These are phyloP conservation scores for Podotricha telesiphe DNA, from an alignment of 2,888 invertebrate species.

Conservation along the genomic window DNA sequence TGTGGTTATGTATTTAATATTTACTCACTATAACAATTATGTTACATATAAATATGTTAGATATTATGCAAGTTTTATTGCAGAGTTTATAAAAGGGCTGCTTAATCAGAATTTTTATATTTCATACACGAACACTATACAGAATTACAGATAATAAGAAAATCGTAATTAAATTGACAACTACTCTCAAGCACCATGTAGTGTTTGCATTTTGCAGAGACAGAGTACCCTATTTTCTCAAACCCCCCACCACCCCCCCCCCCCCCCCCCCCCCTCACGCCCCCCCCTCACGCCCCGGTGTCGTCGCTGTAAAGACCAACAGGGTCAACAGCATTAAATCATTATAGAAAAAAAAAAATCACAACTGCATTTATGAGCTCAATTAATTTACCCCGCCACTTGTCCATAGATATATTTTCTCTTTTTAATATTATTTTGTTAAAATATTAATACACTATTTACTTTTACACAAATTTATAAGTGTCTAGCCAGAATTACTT, in stretches of 20 bases:
- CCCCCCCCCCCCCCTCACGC: too few species aligned
- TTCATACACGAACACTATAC: background rate
- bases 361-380: background rate
- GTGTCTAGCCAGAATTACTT: conserved; percentile 18
- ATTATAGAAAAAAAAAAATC: too few species aligned
- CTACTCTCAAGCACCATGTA: too few species aligned
- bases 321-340: too few species aligned
- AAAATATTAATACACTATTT: background rate
- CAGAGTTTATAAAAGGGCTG: background rate
- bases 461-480: background rate
- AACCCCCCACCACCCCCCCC: too few species aligned
- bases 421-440: background rate
- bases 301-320: too few species aligned
- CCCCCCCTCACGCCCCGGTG: too few species aligned
- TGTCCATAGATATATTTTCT: background rate
- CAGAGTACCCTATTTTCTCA: too few species aligned
- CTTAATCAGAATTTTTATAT: background rate
- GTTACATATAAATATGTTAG: too few species aligned
- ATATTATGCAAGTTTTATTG: conserved; percentile 20
- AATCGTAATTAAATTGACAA: background rate
- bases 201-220: too few species aligned
- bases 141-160: background rate
- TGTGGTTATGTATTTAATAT: background rate
- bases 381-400: background rate
- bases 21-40: background rate